Base-by-base conservation (phyloP, 2,797 vertebrate genomes). In the Enteromius unitaeniatus region DNA sequence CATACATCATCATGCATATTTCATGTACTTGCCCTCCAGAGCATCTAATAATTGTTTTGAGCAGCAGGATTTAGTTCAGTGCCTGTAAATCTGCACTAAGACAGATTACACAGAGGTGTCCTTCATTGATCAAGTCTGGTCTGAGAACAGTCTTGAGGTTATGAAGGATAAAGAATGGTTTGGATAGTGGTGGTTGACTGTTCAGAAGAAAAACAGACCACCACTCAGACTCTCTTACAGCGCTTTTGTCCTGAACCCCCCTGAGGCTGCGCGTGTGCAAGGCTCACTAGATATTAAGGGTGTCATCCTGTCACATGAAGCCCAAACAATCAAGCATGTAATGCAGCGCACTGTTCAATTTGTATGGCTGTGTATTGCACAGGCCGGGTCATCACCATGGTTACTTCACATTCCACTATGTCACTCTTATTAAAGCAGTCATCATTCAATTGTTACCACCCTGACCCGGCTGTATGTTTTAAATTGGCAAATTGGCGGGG, bases 321-420 rank as follows among this genome's bases (percentile, higher is more conserved):
- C 81, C 84, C 78, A 86, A 84, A 87, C 69, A 85, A 85, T 86
- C 86, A 81, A 55, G 79, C 86, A 83, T 81, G 82, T 84, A 85
- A 88, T 85, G 85, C 64, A 47, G 77, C 65, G 47, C 85, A 86
- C 81, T 81, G 80, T 89, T 84, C 76, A 86, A 72, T 88, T 86
- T 83, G 67, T 72, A 78, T 51, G 75, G 40, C 75, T 26, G 47
- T 21, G 83, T 26, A 76, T 84, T 84, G 76, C 15, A 10, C 81
- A 81, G 64, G 64, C 69, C 74, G 31, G 89, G 88, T 91, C 88
- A 88, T 91, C 79, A 14, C 87, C 89, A 91, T 89, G 89, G 89
- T 83, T 86, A 89, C 88, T 45, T 79, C 28, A 83, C 81, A 84
- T 80, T 85, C 78, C 78, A 85, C 76, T 68, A 64, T 77, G 80